phyloP scores from a whole-genome alignment of 2,888 invertebrate genomes.

The Ophion slaviceki region DNA sequence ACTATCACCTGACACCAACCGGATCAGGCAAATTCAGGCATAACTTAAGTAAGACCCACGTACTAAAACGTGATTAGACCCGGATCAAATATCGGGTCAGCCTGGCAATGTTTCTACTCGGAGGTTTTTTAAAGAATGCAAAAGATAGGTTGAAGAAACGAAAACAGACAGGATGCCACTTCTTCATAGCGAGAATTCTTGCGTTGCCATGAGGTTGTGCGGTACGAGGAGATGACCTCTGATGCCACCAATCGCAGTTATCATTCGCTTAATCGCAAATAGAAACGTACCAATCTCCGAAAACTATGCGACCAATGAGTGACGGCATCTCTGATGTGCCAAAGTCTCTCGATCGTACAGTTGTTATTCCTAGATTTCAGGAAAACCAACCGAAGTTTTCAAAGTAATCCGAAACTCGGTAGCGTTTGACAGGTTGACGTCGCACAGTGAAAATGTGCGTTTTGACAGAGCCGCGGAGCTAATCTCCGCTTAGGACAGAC shows the following conservation, averaged over 20 bases:
- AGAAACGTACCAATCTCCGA: not conserved
- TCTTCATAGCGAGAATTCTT: conserved; percentile 27
- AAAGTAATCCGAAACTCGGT: not conserved
- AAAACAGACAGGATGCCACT: conserved; percentile 6
- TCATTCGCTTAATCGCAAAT: not conserved
- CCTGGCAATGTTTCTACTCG: too few species aligned
- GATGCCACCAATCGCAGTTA: not conserved
- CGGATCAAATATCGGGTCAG: too few species aligned
- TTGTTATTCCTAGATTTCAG: not conserved
- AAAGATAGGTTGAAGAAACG: not conserved
- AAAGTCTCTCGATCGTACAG: not conserved
- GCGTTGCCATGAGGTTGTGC: not conserved
- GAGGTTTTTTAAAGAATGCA: not conserved
- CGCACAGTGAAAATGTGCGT: conserved; percentile 24
- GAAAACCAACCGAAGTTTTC: not conserved
- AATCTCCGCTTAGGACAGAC: conserved; percentile 65
- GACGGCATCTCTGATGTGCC: not conserved
- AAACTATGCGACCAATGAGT: too few species aligned
- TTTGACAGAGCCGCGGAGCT: conserved; percentile 31
- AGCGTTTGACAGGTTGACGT: conserved; percentile 36
- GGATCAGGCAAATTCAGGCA: too few species aligned
- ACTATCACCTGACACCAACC: too few species aligned
- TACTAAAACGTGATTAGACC: too few species aligned
- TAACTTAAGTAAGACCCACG: too few species aligned
- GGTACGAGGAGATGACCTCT: not conserved